phyloP scores from a whole-genome alignment of 2,888 invertebrate genomes.

The Drosophila fungiperda region DNA sequence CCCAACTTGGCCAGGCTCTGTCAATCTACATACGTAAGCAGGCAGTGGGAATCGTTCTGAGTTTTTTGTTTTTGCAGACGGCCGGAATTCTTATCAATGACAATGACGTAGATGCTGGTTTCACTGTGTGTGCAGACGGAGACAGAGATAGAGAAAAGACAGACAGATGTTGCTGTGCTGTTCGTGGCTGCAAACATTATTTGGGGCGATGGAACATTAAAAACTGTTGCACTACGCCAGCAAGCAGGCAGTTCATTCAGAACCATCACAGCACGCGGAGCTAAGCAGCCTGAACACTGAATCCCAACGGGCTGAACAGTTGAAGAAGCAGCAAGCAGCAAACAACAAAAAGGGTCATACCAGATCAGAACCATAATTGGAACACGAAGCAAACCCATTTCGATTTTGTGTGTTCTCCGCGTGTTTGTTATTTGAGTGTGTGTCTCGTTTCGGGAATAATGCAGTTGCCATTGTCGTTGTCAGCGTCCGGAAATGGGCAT shows the following conservation, averaged over 20 bases:
- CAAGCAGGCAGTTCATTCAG: constrained; percentile 82
- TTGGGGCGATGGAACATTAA: constrained; percentile 81
- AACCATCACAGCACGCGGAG: constrained; percentile 78
- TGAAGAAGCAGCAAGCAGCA: constrained; percentile 17
- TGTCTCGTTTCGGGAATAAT: constrained; percentile 33
- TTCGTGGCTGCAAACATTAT: constrained; percentile 67
- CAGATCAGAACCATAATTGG: constrained; percentile 40
- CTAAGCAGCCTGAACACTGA: constrained; percentile 19
- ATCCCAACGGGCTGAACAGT: background rate
- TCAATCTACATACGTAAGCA: constrained; percentile 71
- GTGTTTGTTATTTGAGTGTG: constrained; percentile 3
- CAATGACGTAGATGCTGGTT: constrained; percentile 69
- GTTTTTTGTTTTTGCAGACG: constrained; percentile 30
- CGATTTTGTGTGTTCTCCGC: constrained; percentile 12
- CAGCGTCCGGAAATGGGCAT: constrained; percentile 22
- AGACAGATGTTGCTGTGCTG: constrained; percentile 27
- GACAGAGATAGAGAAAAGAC: constrained; percentile 22
- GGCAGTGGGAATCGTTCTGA: constrained; percentile 6
- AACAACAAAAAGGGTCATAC: constrained; percentile 32
- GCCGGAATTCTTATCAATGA: constrained; percentile 75
- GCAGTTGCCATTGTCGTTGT: constrained; percentile 50
- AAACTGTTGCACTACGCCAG: constrained; percentile 82
- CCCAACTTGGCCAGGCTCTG: constrained; percentile 25
- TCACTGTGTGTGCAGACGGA: constrained; percentile 41
- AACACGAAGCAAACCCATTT: constrained; percentile 32